These are phyloP conservation scores for Noctuana brunneofusca DNA, from an alignment of 2,888 invertebrate species.

Conservation along the genomic window DNA sequence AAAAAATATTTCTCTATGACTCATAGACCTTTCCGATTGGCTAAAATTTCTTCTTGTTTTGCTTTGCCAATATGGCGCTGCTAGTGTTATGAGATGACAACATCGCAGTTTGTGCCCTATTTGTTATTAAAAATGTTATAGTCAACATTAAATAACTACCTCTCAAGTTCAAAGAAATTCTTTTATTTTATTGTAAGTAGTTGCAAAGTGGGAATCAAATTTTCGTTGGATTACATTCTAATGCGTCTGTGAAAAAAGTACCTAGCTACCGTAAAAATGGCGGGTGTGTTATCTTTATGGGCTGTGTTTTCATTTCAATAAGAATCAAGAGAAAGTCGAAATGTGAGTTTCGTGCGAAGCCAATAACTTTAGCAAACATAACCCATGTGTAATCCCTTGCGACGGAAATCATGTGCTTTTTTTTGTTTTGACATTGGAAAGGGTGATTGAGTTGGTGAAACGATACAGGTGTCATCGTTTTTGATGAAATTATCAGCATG, in stretches of 20 bases:
- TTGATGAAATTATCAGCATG: constrained; percentile 83
- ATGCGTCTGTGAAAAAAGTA: constrained; percentile 70
- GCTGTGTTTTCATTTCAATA: constrained; percentile 76
- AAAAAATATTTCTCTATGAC: constrained; percentile 41
- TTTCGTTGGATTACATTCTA: constrained; percentile 49
- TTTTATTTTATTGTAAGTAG: constrained; percentile 55
- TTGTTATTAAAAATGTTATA: constrained; percentile 67
- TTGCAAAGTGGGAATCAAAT: constrained; percentile 50
- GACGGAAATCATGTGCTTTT: constrained; percentile 59
- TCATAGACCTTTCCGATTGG: constrained; percentile 42
- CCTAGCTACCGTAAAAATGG: constrained; percentile 79
- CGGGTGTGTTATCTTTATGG: constrained; percentile 81
- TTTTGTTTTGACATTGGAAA: constrained; percentile 64
- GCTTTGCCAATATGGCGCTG: constrained; percentile 80
- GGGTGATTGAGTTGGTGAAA: constrained; percentile 60
- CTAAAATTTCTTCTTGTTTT: constrained; percentile 46
- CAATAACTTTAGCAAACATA: constrained; percentile 45
- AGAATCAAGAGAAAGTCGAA: constrained; percentile 56
- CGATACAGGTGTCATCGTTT: constrained; percentile 73
- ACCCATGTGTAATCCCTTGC: constrained; percentile 44
- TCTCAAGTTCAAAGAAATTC: constrained; percentile 68
- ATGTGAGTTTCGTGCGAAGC: constrained; percentile 53
- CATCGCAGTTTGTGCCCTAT: constrained; percentile 80
- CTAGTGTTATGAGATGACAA: constrained; percentile 82
- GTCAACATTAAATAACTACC: constrained; percentile 64